phyloP scores from a whole-genome alignment of 1,140 invertebrate species.

The Bombus balteatus region DNA sequence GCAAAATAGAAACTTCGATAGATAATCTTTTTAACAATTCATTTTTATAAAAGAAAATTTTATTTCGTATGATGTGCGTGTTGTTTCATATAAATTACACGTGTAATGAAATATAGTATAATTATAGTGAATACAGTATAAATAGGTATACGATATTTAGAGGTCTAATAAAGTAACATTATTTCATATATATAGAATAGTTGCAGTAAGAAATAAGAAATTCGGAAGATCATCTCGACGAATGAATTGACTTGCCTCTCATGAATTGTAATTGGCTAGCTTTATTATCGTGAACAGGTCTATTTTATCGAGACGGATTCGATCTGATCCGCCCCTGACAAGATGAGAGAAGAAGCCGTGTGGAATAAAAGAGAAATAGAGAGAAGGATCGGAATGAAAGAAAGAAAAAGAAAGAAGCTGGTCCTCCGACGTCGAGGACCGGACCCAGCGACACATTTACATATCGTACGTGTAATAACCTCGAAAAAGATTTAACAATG shows the following conservation, averaged over 20 bases:
- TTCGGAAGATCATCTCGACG: too few species aligned
- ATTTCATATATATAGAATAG: too few species aligned
- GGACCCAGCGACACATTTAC: conserved; percentile 69
- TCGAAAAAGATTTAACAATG: conserved; percentile 71
- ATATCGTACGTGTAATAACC: conserved; percentile 72
- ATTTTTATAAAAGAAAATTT: not conserved
- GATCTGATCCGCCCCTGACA: conserved; percentile 64
- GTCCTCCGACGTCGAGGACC: conserved; percentile 66
- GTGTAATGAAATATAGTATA: not conserved
- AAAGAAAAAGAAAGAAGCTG: conserved; percentile 60
- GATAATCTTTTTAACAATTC: not conserved
- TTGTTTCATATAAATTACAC: not conserved
- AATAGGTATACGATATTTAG: not conserved
- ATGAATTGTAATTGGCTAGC: conserved; percentile 9
- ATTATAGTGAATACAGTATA: not conserved
- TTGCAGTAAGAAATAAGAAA: not conserved
- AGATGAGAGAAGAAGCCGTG: conserved; percentile 52
- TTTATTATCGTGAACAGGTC: conserved; percentile 3
- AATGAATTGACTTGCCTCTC: not conserved
- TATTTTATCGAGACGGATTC: conserved; percentile 14
- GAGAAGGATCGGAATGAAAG: conserved; percentile 55
- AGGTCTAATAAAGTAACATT: too few species aligned
- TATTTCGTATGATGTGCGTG: too few species aligned
- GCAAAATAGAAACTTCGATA: not conserved
- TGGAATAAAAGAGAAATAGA: conserved; percentile 52